These are phyloP conservation scores for Lordiphosa mommai DNA, from an alignment of 1,140 invertebrate species.

Conservation along the genomic window DNA sequence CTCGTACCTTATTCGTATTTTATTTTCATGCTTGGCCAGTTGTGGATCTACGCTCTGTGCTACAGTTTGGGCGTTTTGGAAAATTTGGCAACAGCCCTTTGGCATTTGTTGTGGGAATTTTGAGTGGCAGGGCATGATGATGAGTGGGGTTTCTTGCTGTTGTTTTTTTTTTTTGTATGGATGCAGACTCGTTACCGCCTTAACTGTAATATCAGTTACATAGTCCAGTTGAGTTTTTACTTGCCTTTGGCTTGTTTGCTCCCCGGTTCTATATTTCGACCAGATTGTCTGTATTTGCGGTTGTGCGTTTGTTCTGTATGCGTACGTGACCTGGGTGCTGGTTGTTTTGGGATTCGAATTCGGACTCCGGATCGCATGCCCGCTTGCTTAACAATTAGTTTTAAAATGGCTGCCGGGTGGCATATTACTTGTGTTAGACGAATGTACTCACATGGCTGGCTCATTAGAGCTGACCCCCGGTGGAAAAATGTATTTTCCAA, in stretches of 20 bases:
- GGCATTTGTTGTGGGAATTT: slow-evolving; percentile 61
- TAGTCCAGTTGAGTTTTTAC: slow-evolving; percentile 21
- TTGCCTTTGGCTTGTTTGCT: slow-evolving; percentile 31
- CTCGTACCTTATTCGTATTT: slow-evolving; percentile 38
- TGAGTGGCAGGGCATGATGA: slow-evolving; percentile 57
- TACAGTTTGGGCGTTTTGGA: slow-evolving; percentile 10
- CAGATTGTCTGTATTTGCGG: slow-evolving; percentile 71
- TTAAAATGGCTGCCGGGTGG: slow-evolving; percentile 46
- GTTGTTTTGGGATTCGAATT: no score
- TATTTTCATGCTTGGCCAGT: slow-evolving; percentile 35
- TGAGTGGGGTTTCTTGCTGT: slow-evolving; percentile 32
- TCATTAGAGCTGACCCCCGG: slow-evolving; percentile 11
- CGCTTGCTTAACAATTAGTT: slow-evolving; percentile 75
- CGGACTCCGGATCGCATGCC: slow-evolving; percentile 42
- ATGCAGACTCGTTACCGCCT: slow-evolving; percentile 64
- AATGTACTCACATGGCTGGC: slow-evolving; percentile 1
- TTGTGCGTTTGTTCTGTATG: slow-evolving; percentile 61
- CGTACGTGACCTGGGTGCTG: slow-evolving; percentile 66
- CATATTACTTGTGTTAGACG: slow-evolving; percentile 9
- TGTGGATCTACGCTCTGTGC: neutral
- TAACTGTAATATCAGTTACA: slow-evolving; percentile 75
- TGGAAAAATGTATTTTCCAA: neutral
- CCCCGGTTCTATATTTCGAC: slow-evolving; percentile 46
- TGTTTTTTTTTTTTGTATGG: slow-evolving; percentile 27
- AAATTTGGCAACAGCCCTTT: slow-evolving; percentile 43